phyloP scores from a whole-genome alignment of 2,797 vertebrate genomes.

The Furcifer pardalis region DNA sequence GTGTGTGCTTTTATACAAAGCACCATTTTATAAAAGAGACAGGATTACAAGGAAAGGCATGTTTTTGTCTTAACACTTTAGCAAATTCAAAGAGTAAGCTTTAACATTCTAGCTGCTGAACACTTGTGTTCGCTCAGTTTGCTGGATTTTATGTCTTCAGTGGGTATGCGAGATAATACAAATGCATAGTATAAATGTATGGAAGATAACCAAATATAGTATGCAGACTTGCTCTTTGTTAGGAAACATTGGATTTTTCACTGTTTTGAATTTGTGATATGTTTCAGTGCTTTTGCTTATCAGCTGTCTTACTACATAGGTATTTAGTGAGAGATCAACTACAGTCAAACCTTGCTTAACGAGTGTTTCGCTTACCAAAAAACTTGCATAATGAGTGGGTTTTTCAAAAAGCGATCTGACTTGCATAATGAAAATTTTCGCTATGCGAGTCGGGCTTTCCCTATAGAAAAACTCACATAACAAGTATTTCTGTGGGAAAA shows the following conservation, averaged over 20 bases:
- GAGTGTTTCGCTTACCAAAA: too few species aligned
- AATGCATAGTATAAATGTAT: slow-evolving; percentile 8
- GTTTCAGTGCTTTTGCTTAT: too few species aligned
- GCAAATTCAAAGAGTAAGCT: not conserved
- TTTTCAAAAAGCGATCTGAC: too few species aligned
- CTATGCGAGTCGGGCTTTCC: too few species aligned
- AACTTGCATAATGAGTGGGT: too few species aligned
- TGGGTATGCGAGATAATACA: too few species aligned
- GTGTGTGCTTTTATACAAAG: not conserved
- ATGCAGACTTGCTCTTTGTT: not conserved
- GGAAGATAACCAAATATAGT: not conserved
- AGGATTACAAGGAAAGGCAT: not conserved
- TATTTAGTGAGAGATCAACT: not conserved
- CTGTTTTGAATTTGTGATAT: not conserved
- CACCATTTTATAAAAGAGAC: not conserved
- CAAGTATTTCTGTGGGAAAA: too few species aligned
- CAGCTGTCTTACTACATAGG: not conserved
- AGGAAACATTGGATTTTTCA: not conserved
- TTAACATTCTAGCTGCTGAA: not conserved
- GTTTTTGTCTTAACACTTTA: not conserved
- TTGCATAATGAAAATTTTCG: too few species aligned
- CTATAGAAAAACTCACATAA: too few species aligned
- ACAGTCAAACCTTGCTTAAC: too few species aligned
- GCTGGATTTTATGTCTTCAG: not conserved
- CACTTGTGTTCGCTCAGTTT: not conserved